A percentile compares a stretch with the other conserved stretches of the same genome.
These are phyloP conservation scores for Himalopsyche japonica DNA, from an alignment of 2,888 invertebrate genomes.

Conservation along the genomic window DNA sequence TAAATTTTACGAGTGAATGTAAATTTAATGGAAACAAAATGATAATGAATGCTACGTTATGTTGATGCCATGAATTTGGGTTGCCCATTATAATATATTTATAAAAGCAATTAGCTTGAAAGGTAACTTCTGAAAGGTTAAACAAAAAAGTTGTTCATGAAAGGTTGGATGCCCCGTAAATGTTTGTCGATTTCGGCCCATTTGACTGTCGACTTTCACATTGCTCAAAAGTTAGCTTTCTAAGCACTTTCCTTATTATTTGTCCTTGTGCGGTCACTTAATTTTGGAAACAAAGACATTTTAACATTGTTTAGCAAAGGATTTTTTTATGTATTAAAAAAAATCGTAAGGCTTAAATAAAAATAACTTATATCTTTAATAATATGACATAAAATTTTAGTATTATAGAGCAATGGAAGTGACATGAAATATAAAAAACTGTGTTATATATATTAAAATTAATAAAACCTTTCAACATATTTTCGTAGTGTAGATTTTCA, in stretches of 20 bases:
- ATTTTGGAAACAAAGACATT: background rate
- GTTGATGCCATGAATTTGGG: background rate
- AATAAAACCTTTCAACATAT: too few species aligned
- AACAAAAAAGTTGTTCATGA: background rate
- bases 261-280: background rate
- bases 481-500: too few species aligned
- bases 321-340: too few species aligned
- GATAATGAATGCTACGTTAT: background rate
- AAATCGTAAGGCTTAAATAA: too few species aligned
- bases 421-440: too few species aligned
- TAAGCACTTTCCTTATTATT: background rate
- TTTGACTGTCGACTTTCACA: background rate
- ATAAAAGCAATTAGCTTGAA: background rate
- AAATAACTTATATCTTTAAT: too few species aligned
- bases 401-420: too few species aligned
- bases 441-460: too few species aligned
- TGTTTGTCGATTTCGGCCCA: background rate
- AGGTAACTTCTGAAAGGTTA: background rate
- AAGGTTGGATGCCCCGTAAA: background rate
- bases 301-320: background rate
- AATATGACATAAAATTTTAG: too few species aligned
- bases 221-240: background rate
- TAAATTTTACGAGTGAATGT: too few species aligned
- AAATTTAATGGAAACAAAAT: background rate
- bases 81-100: background rate